Conservation (phyloP, 2,113 vertebrate genomes). For the Nibea albiflora region DNA sequence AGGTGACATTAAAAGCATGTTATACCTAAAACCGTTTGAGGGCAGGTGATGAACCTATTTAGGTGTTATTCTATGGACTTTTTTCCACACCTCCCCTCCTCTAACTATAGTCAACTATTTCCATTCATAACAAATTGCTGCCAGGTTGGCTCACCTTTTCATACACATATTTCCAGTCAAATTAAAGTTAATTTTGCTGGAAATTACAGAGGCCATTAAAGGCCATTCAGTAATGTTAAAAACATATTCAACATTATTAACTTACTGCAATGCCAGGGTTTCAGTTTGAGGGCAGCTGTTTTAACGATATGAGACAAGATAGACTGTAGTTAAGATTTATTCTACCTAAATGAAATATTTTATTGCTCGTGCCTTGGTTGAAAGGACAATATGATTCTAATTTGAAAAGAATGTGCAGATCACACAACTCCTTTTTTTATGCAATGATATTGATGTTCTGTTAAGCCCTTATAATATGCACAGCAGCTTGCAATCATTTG, state of each 20-base stretch:
- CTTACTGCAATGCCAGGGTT: background rate
- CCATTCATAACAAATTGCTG: constrained; percentile 2
- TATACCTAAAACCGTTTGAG: background rate
- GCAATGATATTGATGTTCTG: background rate
- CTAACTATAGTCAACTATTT: background rate
- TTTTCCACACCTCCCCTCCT: background rate
- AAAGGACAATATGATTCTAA: background rate
- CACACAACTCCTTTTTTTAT: background rate
- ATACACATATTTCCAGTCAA: constrained; percentile 2
- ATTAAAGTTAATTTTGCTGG: background rate
- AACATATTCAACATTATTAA: background rate
- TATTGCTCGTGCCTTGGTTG: background rate
- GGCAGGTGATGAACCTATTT: background rate
- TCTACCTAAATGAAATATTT: background rate
- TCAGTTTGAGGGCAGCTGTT: background rate
- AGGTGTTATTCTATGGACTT: background rate
- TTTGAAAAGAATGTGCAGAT: constrained; percentile 28
- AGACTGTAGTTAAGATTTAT: constrained; percentile 8
- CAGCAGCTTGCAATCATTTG: background rate
- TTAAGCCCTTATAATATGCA: background rate
- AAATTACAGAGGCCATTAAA: background rate
- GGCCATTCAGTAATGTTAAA: background rate
- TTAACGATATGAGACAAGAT: constrained; percentile 1
- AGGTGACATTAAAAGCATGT: background rate
- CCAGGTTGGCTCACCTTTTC: background rate